Conservation (phyloP, 2,113 vertebrate genomes). For the Saguinus midas region DNA sequence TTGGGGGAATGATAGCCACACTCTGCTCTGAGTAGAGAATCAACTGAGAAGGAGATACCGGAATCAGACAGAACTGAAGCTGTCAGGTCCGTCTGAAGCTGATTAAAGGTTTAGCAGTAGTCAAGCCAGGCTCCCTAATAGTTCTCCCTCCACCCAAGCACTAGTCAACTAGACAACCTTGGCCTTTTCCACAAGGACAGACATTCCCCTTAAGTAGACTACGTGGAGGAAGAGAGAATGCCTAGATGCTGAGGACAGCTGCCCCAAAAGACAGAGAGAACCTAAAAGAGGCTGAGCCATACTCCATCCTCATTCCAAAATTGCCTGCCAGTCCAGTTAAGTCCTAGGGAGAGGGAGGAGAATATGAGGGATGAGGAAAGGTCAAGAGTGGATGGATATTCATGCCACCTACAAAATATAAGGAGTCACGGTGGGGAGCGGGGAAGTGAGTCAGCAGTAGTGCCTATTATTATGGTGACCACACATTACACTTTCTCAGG, state of each 20-base stretch:
- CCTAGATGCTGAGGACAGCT: neutral
- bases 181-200: neutral
- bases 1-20: neutral
- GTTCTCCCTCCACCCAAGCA: neutral
- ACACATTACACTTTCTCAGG: neutral
- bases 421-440: fast-evolving
- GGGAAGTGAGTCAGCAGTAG: neutral
- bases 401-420: neutral
- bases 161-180: neutral
- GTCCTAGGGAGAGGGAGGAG: no score
- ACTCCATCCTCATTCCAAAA: neutral
- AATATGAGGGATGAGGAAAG: neutral
- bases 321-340: neutral
- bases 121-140: neutral
- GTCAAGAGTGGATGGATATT: neutral
- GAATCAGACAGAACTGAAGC: neutral
- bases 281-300: neutral
- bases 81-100: neutral
- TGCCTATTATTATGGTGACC: neutral
- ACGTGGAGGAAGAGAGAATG: neutral
- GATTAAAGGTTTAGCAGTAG: neutral
- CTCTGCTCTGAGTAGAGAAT: neutral
- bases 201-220: neutral
- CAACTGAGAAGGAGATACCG: neutral
- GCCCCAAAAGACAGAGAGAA: neutral